These are phyloP conservation scores for Frieseomelitta varia DNA, from an alignment of 1,140 invertebrate genomes.

Conservation along the genomic window DNA sequence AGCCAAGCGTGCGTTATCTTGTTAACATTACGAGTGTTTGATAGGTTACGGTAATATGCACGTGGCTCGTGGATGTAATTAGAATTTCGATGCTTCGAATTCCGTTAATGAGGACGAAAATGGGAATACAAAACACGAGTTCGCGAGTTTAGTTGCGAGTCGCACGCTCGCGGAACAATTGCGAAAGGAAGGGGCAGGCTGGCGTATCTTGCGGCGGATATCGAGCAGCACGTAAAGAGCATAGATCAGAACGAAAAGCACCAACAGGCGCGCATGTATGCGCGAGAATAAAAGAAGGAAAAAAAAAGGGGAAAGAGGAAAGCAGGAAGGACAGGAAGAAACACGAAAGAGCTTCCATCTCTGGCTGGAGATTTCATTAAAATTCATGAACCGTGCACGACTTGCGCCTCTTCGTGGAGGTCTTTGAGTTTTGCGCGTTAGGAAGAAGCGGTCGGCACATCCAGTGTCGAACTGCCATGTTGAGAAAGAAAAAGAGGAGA, in stretches of 20 bases:
- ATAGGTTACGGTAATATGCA: not conserved
- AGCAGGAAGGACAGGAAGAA: constrained; percentile 29
- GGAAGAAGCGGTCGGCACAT: constrained; percentile 40
- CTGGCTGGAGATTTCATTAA: constrained; percentile 77
- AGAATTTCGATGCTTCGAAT: not conserved
- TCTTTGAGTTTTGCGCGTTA: constrained; percentile 75
- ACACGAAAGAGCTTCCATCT: constrained; percentile 71
- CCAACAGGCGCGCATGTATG: constrained; percentile 21
- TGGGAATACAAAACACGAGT: not conserved
- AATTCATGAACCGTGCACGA: constrained; percentile 79
- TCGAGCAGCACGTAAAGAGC: constrained; percentile 32
- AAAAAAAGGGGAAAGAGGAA: not conserved
- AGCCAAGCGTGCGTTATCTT: constrained; percentile 2
- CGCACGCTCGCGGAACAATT: not conserved
- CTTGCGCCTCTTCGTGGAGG: constrained; percentile 68
- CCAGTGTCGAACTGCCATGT: constrained; percentile 38
- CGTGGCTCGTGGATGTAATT: not conserved
- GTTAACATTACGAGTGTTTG: not conserved
- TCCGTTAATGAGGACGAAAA: not conserved
- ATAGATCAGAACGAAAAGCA: constrained; percentile 44
- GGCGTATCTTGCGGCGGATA: constrained; percentile 39
- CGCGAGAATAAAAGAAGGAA: constrained; percentile 36
- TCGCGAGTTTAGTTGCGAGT: not conserved
- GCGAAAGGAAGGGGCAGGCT: not conserved
- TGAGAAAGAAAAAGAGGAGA: not conserved